A percentile compares a stretch with the other conserved stretches of the same genome.
phyloP scores from a whole-genome alignment of 2,113 vertebrate genomes.

The Brachypodius melanocephalos region DNA sequence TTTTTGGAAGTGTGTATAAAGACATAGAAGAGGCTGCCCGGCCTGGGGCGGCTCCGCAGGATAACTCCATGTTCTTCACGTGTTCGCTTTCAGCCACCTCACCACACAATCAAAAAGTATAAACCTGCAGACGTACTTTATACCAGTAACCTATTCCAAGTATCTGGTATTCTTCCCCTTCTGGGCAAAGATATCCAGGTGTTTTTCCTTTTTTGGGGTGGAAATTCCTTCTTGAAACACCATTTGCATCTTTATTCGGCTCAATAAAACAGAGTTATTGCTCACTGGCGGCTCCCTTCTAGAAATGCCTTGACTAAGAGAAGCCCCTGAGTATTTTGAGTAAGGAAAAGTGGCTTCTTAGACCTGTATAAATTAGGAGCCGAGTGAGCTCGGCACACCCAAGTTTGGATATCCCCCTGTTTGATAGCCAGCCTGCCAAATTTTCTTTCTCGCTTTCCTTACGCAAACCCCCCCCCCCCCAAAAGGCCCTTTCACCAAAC shows the following conservation, averaged over 20 bases:
- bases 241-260: rapidly evolving
- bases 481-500: slow-evolving; percentile 77
- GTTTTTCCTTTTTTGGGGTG: neutral
- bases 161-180: neutral
- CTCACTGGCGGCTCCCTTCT: neutral
- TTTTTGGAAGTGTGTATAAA: slow-evolving; percentile 64
- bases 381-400: neutral
- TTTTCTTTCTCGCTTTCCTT: slow-evolving; percentile 66
- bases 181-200: neutral
- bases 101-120: neutral
- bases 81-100: neutral
- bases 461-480: neutral
- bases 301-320: neutral
- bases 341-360: neutral
- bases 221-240: neutral
- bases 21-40: slow-evolving; percentile 56
- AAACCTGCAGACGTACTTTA: rapidly evolving
- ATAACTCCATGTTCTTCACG: neutral
- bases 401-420: neutral
- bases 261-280: neutral
- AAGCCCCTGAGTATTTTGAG: neutral
- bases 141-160: rapidly evolving
- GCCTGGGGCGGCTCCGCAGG: neutral
- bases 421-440: slow-evolving; percentile 55
- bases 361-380: neutral